Evolutionary conservation across 2,888 invertebrate genomes (phyloP).

Genomic region (Cartodere bifasciata): DNA sequence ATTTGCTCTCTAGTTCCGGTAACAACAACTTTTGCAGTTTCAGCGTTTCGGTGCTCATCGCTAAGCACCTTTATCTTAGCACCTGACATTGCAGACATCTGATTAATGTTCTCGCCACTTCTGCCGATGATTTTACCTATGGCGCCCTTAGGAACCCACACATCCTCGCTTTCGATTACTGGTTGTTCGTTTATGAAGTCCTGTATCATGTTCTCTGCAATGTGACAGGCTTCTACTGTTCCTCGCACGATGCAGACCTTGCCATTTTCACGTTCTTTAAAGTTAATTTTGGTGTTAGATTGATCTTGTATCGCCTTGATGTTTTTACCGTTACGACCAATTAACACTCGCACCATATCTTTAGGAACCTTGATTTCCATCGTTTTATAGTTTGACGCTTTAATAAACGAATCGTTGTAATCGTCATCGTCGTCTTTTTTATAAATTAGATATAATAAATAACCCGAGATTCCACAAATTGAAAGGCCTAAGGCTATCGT

Average conservation of each 20-base stretch:
- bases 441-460: constrained; percentile 54
- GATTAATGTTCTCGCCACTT: constrained; percentile 56
- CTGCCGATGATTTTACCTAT: constrained; percentile 64
- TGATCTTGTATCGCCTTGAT: constrained; percentile 63
- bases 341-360: constrained; percentile 50
- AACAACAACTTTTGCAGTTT: constrained; percentile 21
- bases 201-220: constrained; percentile 59
- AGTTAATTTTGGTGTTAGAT: constrained; percentile 49
- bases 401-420: constrained; percentile 23
- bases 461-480: constrained; percentile 54
- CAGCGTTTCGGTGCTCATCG: constrained; percentile 18
- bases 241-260: constrained; percentile 63
- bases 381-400: constrained; percentile 33
- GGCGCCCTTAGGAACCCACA: constrained; percentile 52
- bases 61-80: constrained; percentile 52
- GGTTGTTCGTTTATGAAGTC: constrained; percentile 57
- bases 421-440: constrained; percentile 49
- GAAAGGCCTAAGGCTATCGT: constrained; percentile 52
- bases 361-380: constrained; percentile 49
- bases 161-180: constrained; percentile 49
- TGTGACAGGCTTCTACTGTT: constrained; percentile 46
- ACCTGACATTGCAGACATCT: constrained; percentile 58
- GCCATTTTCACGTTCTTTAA: constrained; percentile 40
- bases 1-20: constrained; percentile 65
- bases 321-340: constrained; percentile 64